These are phyloP conservation scores for Diorhabda elongata DNA, from an alignment of 1,140 invertebrate species.

Conservation along the genomic window DNA sequence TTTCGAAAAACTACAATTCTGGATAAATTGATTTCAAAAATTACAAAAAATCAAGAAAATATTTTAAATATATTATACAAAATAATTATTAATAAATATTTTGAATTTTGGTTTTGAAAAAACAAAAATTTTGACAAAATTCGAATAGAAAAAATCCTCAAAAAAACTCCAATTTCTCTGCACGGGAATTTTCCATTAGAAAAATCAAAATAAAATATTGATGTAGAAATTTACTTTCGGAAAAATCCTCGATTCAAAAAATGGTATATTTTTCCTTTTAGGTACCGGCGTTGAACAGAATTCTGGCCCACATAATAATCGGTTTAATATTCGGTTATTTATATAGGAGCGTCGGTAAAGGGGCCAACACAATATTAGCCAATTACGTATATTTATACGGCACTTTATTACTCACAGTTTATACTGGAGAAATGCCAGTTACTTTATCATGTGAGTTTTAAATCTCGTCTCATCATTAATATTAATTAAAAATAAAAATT, in stretches of 20 bases:
- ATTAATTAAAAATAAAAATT: not conserved
- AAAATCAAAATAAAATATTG: too few species aligned
- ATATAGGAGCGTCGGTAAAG: conserved; percentile 80
- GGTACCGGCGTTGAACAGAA: conserved; percentile 66
- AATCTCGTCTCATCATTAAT: not conserved
- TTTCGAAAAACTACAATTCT: too few species aligned
- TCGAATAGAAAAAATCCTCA: too few species aligned
- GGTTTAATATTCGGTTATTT: conserved; percentile 85
- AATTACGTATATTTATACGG: conserved; percentile 93
- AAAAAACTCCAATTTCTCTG: too few species aligned
- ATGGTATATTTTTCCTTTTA: conserved; percentile 46
- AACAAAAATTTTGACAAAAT: too few species aligned
- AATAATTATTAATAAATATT: too few species aligned
- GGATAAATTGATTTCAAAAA: too few species aligned
- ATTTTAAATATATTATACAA: too few species aligned
- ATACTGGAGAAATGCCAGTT: conserved; percentile 95
- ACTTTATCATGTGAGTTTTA: conserved; percentile 82
- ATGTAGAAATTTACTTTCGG: too few species aligned
- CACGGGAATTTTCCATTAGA: too few species aligned
- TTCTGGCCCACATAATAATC: conserved; percentile 77
- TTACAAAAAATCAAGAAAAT: too few species aligned
- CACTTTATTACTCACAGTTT: conserved; percentile 82
- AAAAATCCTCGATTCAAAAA: not conserved
- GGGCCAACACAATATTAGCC: conserved; percentile 78
- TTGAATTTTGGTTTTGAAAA: too few species aligned